Evolutionary conservation across 2,888 invertebrate genomes (phyloP), one percentile per base, ranked within the genome.

Genomic region (Acrocera orbiculus): DNA sequence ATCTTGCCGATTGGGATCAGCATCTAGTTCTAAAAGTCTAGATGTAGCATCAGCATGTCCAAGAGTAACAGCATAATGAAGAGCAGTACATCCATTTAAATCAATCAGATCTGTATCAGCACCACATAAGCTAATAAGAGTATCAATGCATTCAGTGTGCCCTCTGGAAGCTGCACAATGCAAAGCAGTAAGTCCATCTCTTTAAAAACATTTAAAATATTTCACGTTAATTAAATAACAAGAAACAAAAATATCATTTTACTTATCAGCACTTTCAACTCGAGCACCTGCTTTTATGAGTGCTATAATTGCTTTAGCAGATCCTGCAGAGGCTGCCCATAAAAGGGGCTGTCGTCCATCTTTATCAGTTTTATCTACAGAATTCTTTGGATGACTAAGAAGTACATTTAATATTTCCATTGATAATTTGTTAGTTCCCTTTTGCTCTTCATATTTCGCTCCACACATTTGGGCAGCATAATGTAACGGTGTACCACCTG

Each of bases 381-480:
- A 70, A 4, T 85, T 81, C 8, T 80, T 78, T 9, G 76, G 75
- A 47, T 77, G 70, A 5, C 79, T 76, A 36, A 82, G 69, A 3
- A 93, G 65, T 2, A 90, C 80, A 53, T 78, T 75, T 34, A 89
- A 61, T 1, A 87, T 87, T 40, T 61, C 59, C 22, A 59, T 39
- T 1, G 61, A 52, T 42, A 61, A 42, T 35, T 57, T 57, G 3
- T 52, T 47, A n/a, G 56, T 50, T 17, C 48, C 51, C 38, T 51
- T 30, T 43, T 54, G 70, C 26, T 68, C 69, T 42, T 70, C 71
- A 26, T 76, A 74, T 14, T 73, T 77, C 14, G 81, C 79, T 2
- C 86, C 89, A 52, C 90, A 90, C 76, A 95, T 89, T 62, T 96
- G 93, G 10, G 95, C 92, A 0, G 95, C 93, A 61, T 96, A 95